Evolutionary conservation across 1,140 invertebrate genomes (phyloP), one percentile per base, ranked within the genome.

Genomic region (Anadara kagoshimensis): DNA sequence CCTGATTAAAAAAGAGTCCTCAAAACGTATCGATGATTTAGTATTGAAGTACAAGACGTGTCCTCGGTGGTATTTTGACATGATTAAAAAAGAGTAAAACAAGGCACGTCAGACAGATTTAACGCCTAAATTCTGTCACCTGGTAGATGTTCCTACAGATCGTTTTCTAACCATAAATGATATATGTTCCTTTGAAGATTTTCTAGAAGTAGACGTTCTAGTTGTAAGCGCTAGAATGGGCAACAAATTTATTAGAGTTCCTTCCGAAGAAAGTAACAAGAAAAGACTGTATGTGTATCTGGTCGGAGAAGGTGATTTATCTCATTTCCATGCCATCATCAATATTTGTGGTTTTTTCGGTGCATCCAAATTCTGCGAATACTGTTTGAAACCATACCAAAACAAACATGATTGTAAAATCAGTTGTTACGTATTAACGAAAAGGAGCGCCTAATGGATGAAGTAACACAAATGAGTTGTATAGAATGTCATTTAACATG

Each of bases 281-380:
- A 65, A 65, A 36, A 71, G 64, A 8, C 36, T 71, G 14, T 71
- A 63, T 41, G 53, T 65, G 5, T 71, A 71, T 20, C 51, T 61
- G 29, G n/a, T 61, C 4, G 41, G 29, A 24, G n/a, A 36, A 22
- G 41, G 41, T 8, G 14, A 16, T 57, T 3, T 2, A 1, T 41
- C 24, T 47, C 69, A 71, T 58, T 71, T 71, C 20, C 58, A 71
- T 14, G 62, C 49, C 16, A 71, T 65, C 43, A 43, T 51, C 5
- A n/a, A n/a, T n/a, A n/a, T n/a, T n/a, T n/a, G 58, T 47, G n/a
- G 49, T 65, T 7, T 74, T 63, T 74, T 74, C 26, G 58, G 49
- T 10, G n/a, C 36, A 4, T 61, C 58, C 3, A 64, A 74, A 24
- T 74, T 74, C 36, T 74, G 66, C 44, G 1, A 29, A 18, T 2